Evolutionary conservation across 2,797 vertebrate genomes (phyloP), one percentile per base, ranked within the genome.

Genomic region (Chanos chanos): DNA sequence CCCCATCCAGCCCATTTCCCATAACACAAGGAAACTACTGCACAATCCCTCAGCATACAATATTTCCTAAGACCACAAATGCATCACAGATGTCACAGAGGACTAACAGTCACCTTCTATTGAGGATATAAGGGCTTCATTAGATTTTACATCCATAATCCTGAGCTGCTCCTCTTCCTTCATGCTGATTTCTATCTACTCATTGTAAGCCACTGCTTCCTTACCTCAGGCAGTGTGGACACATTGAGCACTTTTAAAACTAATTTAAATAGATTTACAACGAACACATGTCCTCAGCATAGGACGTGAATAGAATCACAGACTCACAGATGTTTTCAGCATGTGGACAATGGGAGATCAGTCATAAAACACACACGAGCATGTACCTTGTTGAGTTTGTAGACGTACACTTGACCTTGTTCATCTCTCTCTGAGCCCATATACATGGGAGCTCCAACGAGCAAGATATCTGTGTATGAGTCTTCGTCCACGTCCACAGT

Each of bases 391-490:
- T 89, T 86, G 64, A 94, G 72, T 47, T 83, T 80, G 69, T 96
- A 99, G 74, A 99, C 89, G 1, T 98, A 97, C 9, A 99, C 96
- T 68, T 93, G 95, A 25, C 96, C 96, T 82, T 98, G 95, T 62
- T 99, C 96, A 0, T 96, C 88, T 37, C 90, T 91, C 34, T 98
- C 96, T 5, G 82, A 77, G 53, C 96, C 96, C 96, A 99, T 99
- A 75, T 86, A 99, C 90, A 93, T 97, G 1, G 96, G 96, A 4
- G 96, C 92, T 39, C 95, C 96, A 0, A 98, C 87, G 33, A 99
- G 82, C 40, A 99, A 92, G 22, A 97, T 68, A 55, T 99, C 96
- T 0, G 93, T 98, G 70, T 85, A 76, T 3, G 86, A 89, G 74
- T 99, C 96, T 7, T 76, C 81, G 1, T 99, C 66, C 0, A 97